Evolutionary conservation across 2,113 vertebrate species (phyloP), one percentile per base, ranked within the genome.

Genomic region (Ardeotis arabs): DNA sequence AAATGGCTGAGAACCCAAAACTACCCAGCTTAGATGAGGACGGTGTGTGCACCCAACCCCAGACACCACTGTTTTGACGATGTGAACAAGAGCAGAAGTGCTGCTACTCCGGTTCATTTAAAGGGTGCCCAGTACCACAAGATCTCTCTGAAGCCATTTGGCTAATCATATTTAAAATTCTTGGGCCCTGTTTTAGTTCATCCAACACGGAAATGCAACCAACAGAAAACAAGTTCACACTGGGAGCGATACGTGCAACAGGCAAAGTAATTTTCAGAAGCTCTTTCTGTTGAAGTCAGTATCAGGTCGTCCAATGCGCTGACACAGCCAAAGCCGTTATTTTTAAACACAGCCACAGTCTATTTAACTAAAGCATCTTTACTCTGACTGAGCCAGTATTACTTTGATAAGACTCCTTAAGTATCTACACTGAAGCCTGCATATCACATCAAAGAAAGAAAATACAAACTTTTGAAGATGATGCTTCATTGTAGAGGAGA

Each of bases 361-460:
- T 95, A 84, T 96, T 96, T 96, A 96, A 93, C 96, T 96, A 97
- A 97, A 97, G 96, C 95, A 96, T 93, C 96, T 96, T 97, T 97
- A 94, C 84, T 95, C 95, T 95, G 96, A 94, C 94, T 96, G 92
- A 97, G 94, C 87, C 96, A 97, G 90, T 87, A 96, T 95, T 97
- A 94, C 84, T 97, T 97, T 97, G 83, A 82, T 96, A 97, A 96
- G 85, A 92, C 90, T 96, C 73, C 92, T 95, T 96, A 97, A 96
- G 96, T 67, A 95, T 63, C 78, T 53, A 39, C 52, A 87, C 53
- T 59, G 59, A 92, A 91, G 88, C 33, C 66, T 68, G 67, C 27
- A 35, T 44, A 84, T 35, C 33, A 69, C 72, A 73, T 35, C 77
- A 60, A 94, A 67, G 27, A 67, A 62, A 66, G 17, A 45, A 81